These are phyloP conservation scores for Rhynchopsitta pachyrhyncha DNA, from an alignment of 2,113 vertebrate genomes.

Conservation along the genomic window DNA sequence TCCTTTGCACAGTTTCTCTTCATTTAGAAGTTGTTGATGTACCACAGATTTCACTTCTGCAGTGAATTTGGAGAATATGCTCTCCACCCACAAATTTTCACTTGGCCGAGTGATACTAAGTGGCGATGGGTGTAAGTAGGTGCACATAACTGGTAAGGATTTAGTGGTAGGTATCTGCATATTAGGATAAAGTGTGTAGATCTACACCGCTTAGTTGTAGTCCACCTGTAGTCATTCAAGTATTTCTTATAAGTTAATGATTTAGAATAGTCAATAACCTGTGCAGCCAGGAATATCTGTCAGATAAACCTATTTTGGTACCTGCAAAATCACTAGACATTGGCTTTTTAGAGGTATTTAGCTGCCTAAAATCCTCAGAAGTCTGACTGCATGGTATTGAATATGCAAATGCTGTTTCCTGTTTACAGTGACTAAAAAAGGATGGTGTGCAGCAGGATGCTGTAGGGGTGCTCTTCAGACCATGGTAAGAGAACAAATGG, in stretches of 20 bases:
- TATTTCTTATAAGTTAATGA: not conserved
- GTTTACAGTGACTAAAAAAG: not conserved
- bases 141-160: not conserved
- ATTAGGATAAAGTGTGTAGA: not conserved
- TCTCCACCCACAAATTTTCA: accelerated
- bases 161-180: not conserved
- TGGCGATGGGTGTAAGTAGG: not conserved
- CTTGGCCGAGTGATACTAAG: not conserved
- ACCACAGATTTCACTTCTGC: not conserved
- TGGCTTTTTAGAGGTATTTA: not conserved
- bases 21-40: not conserved
- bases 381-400: not conserved
- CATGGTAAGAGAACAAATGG: not conserved
- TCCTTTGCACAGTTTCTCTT: not conserved
- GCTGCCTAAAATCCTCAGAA: not conserved
- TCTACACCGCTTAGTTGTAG: not conserved
- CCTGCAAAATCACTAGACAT: not conserved
- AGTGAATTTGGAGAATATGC: not conserved
- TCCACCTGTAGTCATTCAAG: not conserved
- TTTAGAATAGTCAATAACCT: not conserved
- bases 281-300: not conserved
- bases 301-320: not conserved
- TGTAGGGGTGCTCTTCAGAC: accelerated
- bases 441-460: not conserved
- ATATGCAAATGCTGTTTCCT: not conserved